These are phyloP conservation scores for Drosophila aldrichi DNA, from an alignment of 2,888 invertebrate genomes.

Conservation along the genomic window DNA sequence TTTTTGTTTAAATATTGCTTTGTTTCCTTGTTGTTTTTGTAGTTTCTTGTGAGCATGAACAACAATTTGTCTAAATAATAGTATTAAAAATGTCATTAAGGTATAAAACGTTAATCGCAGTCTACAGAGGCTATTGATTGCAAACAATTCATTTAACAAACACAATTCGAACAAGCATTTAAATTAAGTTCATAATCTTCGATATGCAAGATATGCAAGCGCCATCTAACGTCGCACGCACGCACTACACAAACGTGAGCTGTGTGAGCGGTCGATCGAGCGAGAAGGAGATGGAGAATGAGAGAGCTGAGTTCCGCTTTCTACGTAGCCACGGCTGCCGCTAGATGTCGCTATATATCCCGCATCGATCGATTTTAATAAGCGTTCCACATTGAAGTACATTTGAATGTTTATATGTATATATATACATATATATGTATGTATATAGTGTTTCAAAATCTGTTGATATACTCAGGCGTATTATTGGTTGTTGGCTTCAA, in stretches of 20 bases:
- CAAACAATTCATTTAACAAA: conserved; percentile 43
- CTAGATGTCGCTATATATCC: neutral
- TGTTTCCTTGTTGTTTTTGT: conserved; percentile 1
- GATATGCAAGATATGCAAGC: neutral
- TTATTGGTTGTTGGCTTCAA: conserved; percentile 6
- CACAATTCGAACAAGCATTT: conserved; percentile 28
- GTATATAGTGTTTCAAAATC: conserved; percentile 5
- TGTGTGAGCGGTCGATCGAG: neutral
- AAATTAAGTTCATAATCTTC: conserved; percentile 4
- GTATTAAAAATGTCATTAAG: conserved; percentile 23
- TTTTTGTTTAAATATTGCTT: neutral
- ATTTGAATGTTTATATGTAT: neutral
- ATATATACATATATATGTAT: neutral
- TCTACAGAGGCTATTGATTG: conserved; percentile 16
- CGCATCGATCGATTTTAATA: conserved; percentile 9
- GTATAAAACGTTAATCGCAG: conserved; percentile 19
- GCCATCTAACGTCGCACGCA: conserved; percentile 28
- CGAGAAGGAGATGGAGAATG: neutral
- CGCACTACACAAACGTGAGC: neutral
- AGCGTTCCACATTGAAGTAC: conserved; percentile 6
- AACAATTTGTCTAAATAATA: conserved; percentile 69
- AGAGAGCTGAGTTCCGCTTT: neutral
- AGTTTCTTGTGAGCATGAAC: conserved; percentile 45
- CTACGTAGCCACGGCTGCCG: neutral
- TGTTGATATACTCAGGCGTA: conserved; percentile 14